Evolutionary conservation across 2,113 vertebrate genomes (phyloP), one percentile per base, ranked within the genome.

Genomic region (Corydoras sp.): DNA sequence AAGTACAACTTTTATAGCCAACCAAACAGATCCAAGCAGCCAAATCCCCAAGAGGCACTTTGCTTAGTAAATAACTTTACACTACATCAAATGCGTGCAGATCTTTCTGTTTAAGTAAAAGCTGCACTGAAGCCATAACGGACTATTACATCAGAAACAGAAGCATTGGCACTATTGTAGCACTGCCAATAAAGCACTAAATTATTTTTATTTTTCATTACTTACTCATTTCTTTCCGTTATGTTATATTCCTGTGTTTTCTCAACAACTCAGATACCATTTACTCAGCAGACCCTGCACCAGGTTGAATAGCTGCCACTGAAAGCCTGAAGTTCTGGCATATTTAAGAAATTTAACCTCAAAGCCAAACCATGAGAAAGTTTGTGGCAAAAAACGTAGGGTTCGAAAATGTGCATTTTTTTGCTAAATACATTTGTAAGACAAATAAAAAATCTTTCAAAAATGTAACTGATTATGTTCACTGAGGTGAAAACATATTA

Each of bases 1-100:
- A 78, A 81, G 77, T 71, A 73, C 59, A 62, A 35, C 62, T 69
- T 79, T 2, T 15, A 67, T 54, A 74, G 56, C 29, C 64, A 73
- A 61, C 69, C 65, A 66, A 50, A 53, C 24, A 70, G 66, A 60
- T 31, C 62, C 68, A 59, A 35, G 29, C 58, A 61, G 56, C 53
- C 15, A 67, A 18, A 56, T 29, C 58, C 29, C 60, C 65, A 72
- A 60, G 58, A 70, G 30, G 48, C 13, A 56, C 51, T 69, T 79
- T 72, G 50, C 59, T 43, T 15, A 35, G 15, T 14, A 74, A 62
- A 59, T 50, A 30, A 32, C 14, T 49, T 12, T 48, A 7, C 13
- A 48, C 31, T 29, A 49, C 3, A 30, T 11, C 14, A 65, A 65
- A 12, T 11, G 29, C 18, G 1, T 43, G 35, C 35, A 43, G 7